Evolutionary conservation across 2,113 vertebrate species (phyloP), one percentile per base, ranked within the genome.

Genomic region (Melanerpes aurifrons): DNA sequence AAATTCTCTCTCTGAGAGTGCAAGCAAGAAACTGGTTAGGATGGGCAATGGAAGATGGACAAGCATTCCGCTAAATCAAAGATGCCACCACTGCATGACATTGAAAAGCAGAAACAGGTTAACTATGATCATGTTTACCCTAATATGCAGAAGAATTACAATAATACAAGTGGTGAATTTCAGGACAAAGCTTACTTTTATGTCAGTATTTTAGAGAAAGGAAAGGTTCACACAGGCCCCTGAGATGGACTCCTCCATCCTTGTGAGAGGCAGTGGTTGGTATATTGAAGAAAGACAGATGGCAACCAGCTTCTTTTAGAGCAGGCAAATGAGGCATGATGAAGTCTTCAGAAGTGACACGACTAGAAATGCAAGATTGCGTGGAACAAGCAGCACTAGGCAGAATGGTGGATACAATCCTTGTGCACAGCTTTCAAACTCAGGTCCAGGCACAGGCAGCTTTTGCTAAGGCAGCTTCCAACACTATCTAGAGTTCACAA

Each of bases 391-490:
- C 43, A 78, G 69, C 29, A 17, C 31, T 25, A 10, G 26, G 47
- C 71, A 13, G 53, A 66, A 28, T 12, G 11, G 8, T 32, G 31
- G 47, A 13, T 25, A 8, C 20, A 18, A 16, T 15, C 2, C 29
- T 16, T 45, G 10, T 14, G 12, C 79, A 20, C 0, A 0, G 22
- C 50, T 66, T 53, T 56, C n/a, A 70, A 58, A 80, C 45, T 48
- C 40, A 7, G 77, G 47, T 37, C 31, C 47, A 61, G 14, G 83
- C 58, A 89, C 53, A 59, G 13, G 86, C 66, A 90, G 24, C 32
- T 28, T 48, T 73, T 61, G 32, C 62, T 25, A 43, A 28, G 40
- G 58, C 4, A 62, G 37, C 63, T 94, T 76, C 62, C 53, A 81
- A 45, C 14, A 83, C 31, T 31, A 16, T 25, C 35, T 15, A 69